Base-by-base conservation (phyloP, 2,113 vertebrate genomes). In the Phyllopteryx taeniolatus region DNA sequence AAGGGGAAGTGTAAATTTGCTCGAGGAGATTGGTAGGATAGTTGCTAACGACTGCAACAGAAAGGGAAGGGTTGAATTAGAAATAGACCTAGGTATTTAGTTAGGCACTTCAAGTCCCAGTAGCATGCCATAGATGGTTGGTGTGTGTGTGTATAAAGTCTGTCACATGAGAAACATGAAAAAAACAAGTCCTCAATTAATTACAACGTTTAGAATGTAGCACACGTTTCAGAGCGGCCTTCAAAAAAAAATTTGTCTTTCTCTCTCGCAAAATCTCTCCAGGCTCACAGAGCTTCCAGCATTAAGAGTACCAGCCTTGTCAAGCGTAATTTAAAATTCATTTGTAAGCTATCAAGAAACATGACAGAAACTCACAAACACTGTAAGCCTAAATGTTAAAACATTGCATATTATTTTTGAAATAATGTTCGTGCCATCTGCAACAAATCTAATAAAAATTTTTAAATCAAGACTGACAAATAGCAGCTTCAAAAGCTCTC, bases 381-480 rank as follows among this genome's bases (percentile, higher is more conserved):
- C 68, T 73, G 62, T 39, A 71, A 60, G 75, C 56, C 70, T 76
- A 71, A 76, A 47, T 27, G 14, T 56, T 46, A 47, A 12, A 71
- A 57, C 74, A 63, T 74, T 14, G 42, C 70, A 72, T 66, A 49
- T 59, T 27, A n/a, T 13, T 4, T 82, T 46, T 59, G 79, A 68
- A 84, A 86, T 84, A 77, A 81, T 72, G 68, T 71, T 70, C 5
- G 22, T 77, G 66, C 51, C n/a, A 75, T 84, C 56, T 60, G 51
- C 31, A n/a, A 75, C 74, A 62, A 75, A 77, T 68, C 71, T 65
- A 76, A 85, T 87, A 47, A 86, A 79, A 68, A 68, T 84, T 80
- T 84, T 72, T 80, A 67, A 75, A 77, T 77, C 42, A 53, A 72
- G 57, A 83, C 83, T 80, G 65, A 79, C 67, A 79, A 80, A 76